phyloP scores from a whole-genome alignment of 2,888 invertebrate genomes.

The Isotomurus palustris region DNA sequence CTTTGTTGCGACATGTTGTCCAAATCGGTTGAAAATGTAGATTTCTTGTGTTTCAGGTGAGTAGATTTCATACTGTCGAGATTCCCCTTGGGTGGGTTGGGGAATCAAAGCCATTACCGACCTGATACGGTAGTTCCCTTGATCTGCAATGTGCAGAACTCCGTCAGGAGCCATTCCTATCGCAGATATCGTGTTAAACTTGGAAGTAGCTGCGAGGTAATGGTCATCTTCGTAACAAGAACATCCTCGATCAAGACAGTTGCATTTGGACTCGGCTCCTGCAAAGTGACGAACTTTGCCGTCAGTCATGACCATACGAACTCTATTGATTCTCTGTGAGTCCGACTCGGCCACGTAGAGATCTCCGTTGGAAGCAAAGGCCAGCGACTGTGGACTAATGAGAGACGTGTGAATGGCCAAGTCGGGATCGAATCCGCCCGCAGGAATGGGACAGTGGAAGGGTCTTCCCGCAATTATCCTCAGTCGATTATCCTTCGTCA shows the following conservation, averaged over 20 bases:
- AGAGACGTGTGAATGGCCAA: slow-evolving; percentile 85
- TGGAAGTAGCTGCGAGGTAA: slow-evolving; percentile 84
- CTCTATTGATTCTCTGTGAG: slow-evolving; percentile 86
- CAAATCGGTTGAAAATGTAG: slow-evolving; percentile 87
- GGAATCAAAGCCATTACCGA: slow-evolving; percentile 86
- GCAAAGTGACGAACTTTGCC: slow-evolving; percentile 90
- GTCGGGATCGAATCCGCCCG: slow-evolving; percentile 74
- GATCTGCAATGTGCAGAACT: slow-evolving; percentile 90
- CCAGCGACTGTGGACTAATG: slow-evolving; percentile 87
- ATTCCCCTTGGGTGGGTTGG: slow-evolving; percentile 46
- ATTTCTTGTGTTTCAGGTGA: slow-evolving; percentile 93
- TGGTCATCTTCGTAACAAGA: slow-evolving; percentile 90
- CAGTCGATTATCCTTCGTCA: slow-evolving; percentile 84
- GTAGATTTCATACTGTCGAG: slow-evolving; percentile 87
- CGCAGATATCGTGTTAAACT: slow-evolving; percentile 89
- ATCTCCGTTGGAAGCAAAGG: slow-evolving; percentile 86
- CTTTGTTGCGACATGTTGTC: slow-evolving; percentile 88
- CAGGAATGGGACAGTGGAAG: slow-evolving; percentile 81
- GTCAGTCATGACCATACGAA: slow-evolving; percentile 85
- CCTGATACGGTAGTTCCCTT: slow-evolving; percentile 62
- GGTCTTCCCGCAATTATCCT: slow-evolving; percentile 91
- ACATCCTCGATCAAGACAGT: slow-evolving; percentile 84
- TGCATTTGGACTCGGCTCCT: slow-evolving; percentile 89
- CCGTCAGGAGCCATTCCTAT: slow-evolving; percentile 91
- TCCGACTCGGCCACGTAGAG: slow-evolving; percentile 94